Conservation (phyloP, 2,888 invertebrate species). For the Toxonevra muliebris region DNA sequence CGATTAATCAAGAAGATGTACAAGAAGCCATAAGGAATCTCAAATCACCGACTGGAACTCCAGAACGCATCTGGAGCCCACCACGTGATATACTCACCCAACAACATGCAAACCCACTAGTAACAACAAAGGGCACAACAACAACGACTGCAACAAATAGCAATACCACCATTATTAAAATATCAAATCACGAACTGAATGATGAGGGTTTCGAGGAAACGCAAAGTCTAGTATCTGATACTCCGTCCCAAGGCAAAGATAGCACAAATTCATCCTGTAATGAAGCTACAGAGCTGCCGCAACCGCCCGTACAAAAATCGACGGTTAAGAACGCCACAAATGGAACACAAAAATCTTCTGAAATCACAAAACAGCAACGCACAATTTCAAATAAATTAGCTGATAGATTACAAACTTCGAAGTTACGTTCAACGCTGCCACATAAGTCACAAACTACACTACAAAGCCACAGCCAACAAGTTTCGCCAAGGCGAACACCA, state of each 20-base stretch:
- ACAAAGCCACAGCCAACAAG: conserved; percentile 19
- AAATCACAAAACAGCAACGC: conserved; percentile 38
- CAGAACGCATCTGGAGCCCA: conserved; percentile 72
- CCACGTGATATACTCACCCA: conserved; percentile 54
- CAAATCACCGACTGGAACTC: conserved; percentile 71
- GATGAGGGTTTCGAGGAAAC: conserved; percentile 94
- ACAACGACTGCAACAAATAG: conserved; percentile 29
- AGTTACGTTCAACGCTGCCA: conserved; percentile 38
- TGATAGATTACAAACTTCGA: conserved; percentile 51
- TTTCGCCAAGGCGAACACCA: conserved; percentile 25
- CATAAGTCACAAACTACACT: conserved; percentile 32
- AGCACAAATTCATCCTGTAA: conserved; percentile 78
- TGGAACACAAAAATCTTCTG: conserved; percentile 48
- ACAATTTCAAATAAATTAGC: conserved; percentile 45
- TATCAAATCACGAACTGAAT: conserved; percentile 71
- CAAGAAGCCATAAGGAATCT: conserved; percentile 74
- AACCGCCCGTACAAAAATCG: conserved; percentile 39
- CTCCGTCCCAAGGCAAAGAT: conserved; percentile 78
- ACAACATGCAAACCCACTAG: conserved; percentile 36
- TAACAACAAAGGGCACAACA: conserved; percentile 13
- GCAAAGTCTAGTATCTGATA: conserved; percentile 86
- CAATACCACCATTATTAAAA: conserved; percentile 47
- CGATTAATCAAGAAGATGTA: conserved; percentile 76
- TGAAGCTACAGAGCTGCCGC: conserved; percentile 68
- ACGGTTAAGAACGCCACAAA: conserved; percentile 24